Evolutionary conservation across 1,140 invertebrate genomes (phyloP).

Genomic region (Sycobia sp.): DNA sequence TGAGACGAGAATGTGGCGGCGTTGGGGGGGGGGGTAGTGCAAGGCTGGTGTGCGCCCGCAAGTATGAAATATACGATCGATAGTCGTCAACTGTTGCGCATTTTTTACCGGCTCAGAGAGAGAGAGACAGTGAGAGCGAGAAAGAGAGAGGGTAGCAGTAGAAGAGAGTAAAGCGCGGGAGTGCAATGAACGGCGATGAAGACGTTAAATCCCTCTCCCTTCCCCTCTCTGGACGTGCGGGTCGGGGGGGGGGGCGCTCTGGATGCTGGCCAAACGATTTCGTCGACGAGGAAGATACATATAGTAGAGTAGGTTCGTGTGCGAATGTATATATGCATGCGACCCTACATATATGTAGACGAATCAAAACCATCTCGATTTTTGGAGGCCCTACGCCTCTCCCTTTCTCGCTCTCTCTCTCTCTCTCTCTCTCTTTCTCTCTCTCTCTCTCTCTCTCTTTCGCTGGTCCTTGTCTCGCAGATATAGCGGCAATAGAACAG

Average conservation of each 20-base stretch:
- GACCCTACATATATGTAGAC: too few relatives aligned
- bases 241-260: too few relatives aligned
- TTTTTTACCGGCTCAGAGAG: slow-evolving; percentile 34
- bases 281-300: background rate
- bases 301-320: background rate
- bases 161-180: background rate
- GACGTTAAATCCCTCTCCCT: slow-evolving; percentile 40
- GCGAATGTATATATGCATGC: too few relatives aligned
- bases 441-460: background rate
- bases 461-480: background rate
- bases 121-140: background rate
- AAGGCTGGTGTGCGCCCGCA: background rate
- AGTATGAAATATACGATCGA: slow-evolving; percentile 26
- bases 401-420: too few relatives aligned
- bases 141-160: background rate
- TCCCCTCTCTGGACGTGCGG: too few relatives aligned
- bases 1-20: too few relatives aligned
- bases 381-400: background rate
- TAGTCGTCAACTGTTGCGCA: slow-evolving; percentile 40
- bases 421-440: slow-evolving; percentile 5
- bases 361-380: too few relatives aligned
- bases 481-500: too few relatives aligned
- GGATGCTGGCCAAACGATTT: slow-evolving; percentile 48
- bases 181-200: slow-evolving; percentile 34
- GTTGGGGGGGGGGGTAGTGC: too few relatives aligned